Evolutionary conservation across 2,797 vertebrate species (phyloP), one percentile per base, ranked within the genome.

Genomic region (Neopelma chrysocephalum): DNA sequence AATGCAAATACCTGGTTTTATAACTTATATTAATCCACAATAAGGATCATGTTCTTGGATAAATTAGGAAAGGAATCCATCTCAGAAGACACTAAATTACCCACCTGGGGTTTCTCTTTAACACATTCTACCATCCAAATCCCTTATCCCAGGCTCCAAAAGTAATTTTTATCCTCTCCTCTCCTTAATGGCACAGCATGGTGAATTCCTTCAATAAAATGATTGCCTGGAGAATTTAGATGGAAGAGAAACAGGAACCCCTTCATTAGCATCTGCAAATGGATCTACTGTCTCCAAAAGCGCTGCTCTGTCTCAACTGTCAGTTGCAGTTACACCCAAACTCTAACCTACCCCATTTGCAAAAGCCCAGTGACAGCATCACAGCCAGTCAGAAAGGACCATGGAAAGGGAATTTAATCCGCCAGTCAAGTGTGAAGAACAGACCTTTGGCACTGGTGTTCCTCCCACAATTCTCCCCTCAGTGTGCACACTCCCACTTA

Each of bases 351-450:
- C 6, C 48, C 48, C 56, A 47, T 40, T 73, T 77, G 68, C 85
- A 84, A 72, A 91, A 82, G 61, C 21, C 54, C 42, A 75, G 43
- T 14, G 12, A 87, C 82, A 82, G 56, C 36, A 96, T n/a, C 71
- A 65, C 29, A 40, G 70, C 75, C 42, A 72, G 50, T 57, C 75
- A 94, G 80, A 82, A 73, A 54, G n/a, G 60, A 58, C 56, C 54
- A 64, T 2, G 27, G n/a, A 65, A 84, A 72, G 29, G 54, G 17
- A 94, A 78, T 57, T 70, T 73, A 91, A 95, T 89, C 42, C 0
- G 0, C 68, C 94, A 95, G 69, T 64, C 80, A 93, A 83, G 87
- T 54, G 72, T 96, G 75, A 96, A 95, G 87, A 95, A 76, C 75
- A 96, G 91, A 96, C 89, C 93, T 95, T 91, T 96, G 54, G 70